Base-by-base conservation (phyloP, 2,888 invertebrate genomes). In the Cephalotes varians region DNA sequence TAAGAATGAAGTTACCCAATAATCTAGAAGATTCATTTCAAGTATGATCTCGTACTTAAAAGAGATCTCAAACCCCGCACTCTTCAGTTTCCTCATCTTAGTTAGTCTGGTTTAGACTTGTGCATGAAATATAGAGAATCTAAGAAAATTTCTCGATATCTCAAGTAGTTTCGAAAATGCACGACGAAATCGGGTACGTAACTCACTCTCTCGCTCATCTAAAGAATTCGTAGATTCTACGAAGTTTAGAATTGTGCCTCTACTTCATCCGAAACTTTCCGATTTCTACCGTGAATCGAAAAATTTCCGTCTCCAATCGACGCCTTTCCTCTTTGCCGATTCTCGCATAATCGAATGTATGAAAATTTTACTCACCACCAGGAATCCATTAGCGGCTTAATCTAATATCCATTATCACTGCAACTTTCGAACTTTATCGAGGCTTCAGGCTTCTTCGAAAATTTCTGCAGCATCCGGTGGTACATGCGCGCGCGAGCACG, bases 381-480 rank as follows among this genome's bases (percentile, higher is more conserved):
- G 60, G n/a, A 51, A 72, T 49, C 47, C 51, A 73, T 82, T 67
- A 79, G 28, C 54, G 44, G 21, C 49, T 58, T 79, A 77, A 82
- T 84, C n/a, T 49, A 82, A 84, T 82, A 72, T 47, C 58, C 77
- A 34, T 81, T 64, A 80, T 64, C 47, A 37, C 28, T 37, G 34
- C 31, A 40, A 73, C 69, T 54, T 58, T 58, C 28, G 40, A 71
- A 62, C 54, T 60, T 69, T 34, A 28, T 34, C 58, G 21, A 47
- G 21, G 44, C 34, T 21, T 72, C 47, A 31, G 28, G 28, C 28
- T 44, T 9, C 58, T 37, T 72, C 28, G n/a, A 58, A 84, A 64
- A 77, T 60, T 84, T 81, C 18, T 49, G 62, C 77, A 15, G 37
- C 67, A 51, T 56, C 47, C 51, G 51, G 64, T 71, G 47, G 28